Percentiles rank a stretch among this genome's conserved stretches.
These are phyloP conservation scores for Micronisus gabar DNA, from an alignment of 2,113 vertebrate species.

Conservation along the genomic window DNA sequence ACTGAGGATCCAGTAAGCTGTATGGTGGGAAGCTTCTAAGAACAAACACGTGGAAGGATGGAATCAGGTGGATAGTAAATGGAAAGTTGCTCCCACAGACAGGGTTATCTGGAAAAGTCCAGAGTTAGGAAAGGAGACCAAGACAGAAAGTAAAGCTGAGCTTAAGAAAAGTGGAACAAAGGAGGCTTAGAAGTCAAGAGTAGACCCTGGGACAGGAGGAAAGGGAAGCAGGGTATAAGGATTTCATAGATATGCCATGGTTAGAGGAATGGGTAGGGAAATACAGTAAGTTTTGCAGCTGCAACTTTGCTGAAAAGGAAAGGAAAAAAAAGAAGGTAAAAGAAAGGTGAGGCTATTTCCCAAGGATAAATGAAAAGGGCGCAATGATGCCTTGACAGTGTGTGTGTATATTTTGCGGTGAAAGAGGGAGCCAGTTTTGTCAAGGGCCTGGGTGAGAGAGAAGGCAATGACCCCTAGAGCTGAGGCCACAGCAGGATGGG, in stretches of 20 bases:
- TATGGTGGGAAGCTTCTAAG: not conserved
- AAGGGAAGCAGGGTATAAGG: not conserved
- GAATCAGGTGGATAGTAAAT: not conserved
- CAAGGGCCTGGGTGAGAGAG: rapidly evolving
- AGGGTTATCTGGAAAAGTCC: not conserved
- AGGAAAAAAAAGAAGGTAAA: not conserved
- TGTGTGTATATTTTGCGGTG: not conserved
- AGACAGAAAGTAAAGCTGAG: not conserved
- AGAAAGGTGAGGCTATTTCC: not conserved
- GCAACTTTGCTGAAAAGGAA: not conserved
- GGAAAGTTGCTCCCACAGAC: not conserved
- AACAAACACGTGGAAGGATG: not conserved
- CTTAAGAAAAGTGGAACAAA: not conserved
- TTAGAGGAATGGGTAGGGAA: not conserved
- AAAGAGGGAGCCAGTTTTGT: not conserved
- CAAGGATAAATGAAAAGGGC: not conserved
- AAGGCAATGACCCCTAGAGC: not conserved
- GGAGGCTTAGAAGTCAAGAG: not conserved
- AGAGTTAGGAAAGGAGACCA: not conserved
- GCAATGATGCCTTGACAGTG: not conserved
- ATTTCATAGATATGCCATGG: not conserved
- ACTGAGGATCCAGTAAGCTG: not conserved
- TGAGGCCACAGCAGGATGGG: not conserved
- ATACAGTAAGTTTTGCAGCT: not conserved
- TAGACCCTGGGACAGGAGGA: not conserved